These are phyloP conservation scores for Chironomus riparius DNA, from an alignment of 2,888 invertebrate genomes.

Conservation along the genomic window DNA sequence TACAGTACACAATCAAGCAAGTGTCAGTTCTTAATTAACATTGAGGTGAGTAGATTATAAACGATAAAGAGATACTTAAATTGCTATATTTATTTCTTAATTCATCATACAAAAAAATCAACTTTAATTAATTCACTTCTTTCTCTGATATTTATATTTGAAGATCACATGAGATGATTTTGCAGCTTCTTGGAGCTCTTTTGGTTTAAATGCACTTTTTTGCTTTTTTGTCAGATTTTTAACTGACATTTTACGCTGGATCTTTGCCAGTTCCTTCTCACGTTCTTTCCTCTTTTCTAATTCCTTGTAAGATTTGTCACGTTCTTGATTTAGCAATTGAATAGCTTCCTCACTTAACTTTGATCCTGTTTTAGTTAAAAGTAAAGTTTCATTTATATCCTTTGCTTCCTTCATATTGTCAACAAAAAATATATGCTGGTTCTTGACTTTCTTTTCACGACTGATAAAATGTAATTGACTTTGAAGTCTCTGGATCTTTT, in stretches of 20 bases:
- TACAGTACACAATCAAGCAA: too few relatives aligned
- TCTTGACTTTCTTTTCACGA: slow-evolving; percentile 55
- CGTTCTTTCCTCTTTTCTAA: slow-evolving; percentile 65
- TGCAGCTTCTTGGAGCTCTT: slow-evolving; percentile 52
- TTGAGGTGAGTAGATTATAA: too few relatives aligned
- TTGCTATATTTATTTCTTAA: too few relatives aligned
- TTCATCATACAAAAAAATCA: too few relatives aligned
- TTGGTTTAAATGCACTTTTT: slow-evolving; percentile 52
- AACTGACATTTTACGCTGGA: slow-evolving; percentile 71
- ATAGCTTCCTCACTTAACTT: slow-evolving; percentile 48
- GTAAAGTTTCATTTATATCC: slow-evolving; percentile 57
- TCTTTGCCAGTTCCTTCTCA: slow-evolving; percentile 62
- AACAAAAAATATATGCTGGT: slow-evolving; percentile 73
- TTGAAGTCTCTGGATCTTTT: slow-evolving; percentile 56
- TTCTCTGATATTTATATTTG: slow-evolving; percentile 71
- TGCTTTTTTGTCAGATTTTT: slow-evolving; percentile 55
- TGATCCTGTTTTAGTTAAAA: slow-evolving; percentile 48
- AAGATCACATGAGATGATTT: slow-evolving; percentile 64
- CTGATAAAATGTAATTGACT: slow-evolving; percentile 75
- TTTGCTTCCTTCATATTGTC: slow-evolving; percentile 53
- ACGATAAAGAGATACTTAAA: too few relatives aligned
- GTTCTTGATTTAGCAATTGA: slow-evolving; percentile 48
- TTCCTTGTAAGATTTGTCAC: slow-evolving; percentile 60
- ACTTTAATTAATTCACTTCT: slow-evolving; percentile 48
- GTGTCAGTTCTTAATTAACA: too few relatives aligned